Conservation (phyloP, 2,888 invertebrate species). For the Lycaena phlaeas region DNA sequence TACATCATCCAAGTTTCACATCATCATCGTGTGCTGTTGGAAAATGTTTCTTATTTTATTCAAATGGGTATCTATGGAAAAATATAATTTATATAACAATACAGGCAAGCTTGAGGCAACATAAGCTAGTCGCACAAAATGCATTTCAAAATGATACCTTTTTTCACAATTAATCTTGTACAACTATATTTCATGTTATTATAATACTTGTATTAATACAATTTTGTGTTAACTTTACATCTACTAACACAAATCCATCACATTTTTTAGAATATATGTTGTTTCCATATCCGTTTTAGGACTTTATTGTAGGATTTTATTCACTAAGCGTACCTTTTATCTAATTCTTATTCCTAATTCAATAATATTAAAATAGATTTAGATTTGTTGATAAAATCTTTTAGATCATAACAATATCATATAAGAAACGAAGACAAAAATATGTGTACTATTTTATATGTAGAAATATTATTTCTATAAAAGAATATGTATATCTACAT, state of each 20-base stretch:
- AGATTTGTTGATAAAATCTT: constrained; percentile 67
- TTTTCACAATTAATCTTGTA: constrained; percentile 14
- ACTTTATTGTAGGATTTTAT: constrained; percentile 30
- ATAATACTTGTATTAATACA: constrained; percentile 22
- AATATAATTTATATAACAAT: constrained; percentile 1
- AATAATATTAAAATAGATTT: constrained; percentile 47
- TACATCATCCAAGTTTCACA: too few relatives aligned
- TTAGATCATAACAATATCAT: constrained; percentile 47
- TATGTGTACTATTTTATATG: background rate
- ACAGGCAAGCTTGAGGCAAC: constrained; percentile 6
- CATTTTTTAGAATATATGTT: constrained; percentile 73
- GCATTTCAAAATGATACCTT: background rate
- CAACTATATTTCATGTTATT: constrained; percentile 15
- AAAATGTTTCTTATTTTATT: too few relatives aligned
- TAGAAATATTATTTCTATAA: constrained; percentile 11
- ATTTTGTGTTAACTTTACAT: constrained; percentile 33
- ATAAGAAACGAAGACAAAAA: constrained; percentile 18
- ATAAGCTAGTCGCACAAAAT: background rate
- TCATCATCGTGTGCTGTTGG: too few relatives aligned
- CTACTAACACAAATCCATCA: constrained; percentile 68
- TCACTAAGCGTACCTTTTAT: constrained; percentile 22
- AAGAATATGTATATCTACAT: constrained; percentile 14
- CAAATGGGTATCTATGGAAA: too few relatives aligned
- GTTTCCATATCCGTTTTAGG: constrained; percentile 52
- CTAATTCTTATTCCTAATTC: constrained; percentile 19